phyloP scores from a whole-genome alignment of 2,797 vertebrate species.

The Chrysocyon brachyurus region DNA sequence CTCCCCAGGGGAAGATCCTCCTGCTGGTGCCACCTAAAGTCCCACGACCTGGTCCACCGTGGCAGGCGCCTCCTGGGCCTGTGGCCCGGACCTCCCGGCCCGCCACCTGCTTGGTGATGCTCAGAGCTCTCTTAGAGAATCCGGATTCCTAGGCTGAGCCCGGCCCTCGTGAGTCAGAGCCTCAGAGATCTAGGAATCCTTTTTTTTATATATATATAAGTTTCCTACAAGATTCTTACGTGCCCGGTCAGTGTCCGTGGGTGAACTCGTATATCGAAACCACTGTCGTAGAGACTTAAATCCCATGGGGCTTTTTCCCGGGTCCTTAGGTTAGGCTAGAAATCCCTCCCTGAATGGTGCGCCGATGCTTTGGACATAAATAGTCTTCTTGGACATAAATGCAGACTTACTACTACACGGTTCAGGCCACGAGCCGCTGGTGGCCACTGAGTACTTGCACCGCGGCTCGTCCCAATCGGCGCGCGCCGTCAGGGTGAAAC shows the following conservation, averaged over 20 bases:
- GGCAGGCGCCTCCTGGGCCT: not conserved
- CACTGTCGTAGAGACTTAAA: not conserved
- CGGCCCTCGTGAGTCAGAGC: not conserved
- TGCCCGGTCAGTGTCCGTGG: not conserved
- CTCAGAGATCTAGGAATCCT: not conserved
- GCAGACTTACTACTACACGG: not conserved
- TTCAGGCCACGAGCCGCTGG: not conserved
- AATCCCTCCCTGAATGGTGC: not conserved
- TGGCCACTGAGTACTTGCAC: not conserved
- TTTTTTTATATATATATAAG: not conserved
- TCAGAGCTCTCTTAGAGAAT: constrained; percentile 25
- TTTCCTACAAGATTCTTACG: not conserved
- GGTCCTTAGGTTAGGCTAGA: not conserved
- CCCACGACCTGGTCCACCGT: not conserved
- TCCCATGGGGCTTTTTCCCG: not conserved
- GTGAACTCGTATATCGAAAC: not conserved
- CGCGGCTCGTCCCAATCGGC: not conserved
- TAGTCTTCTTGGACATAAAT: not conserved
- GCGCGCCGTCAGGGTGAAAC: not conserved
- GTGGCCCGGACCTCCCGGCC: not conserved
- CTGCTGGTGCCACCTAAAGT: not conserved
- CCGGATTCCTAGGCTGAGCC: not conserved
- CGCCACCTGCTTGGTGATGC: not conserved
- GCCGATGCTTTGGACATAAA: not conserved
- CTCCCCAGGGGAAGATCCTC: not conserved